Base-by-base conservation (phyloP, 2,888 invertebrate genomes). In the Lasiommata megera region DNA sequence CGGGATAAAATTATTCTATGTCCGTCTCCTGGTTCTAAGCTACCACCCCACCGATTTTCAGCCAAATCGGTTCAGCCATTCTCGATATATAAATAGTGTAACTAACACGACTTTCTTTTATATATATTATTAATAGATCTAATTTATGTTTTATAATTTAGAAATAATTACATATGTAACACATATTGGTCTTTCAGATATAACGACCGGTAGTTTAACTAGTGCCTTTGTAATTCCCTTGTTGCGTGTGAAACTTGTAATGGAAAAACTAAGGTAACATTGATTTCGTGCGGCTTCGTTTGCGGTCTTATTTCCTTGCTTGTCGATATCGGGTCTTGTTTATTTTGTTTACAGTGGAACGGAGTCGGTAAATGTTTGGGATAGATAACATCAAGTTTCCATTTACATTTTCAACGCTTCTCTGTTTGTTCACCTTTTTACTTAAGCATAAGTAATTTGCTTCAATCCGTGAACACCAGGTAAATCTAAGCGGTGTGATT, bases 231-330 rank as follows among this genome's bases (percentile, higher is more conserved):
- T 62, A 66, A 66, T 59, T 57, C 60, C 66, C 63, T 64, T 69
- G 71, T 77, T 66, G 77, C 77, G 78, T 77, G 77, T 61, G 68
- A 63, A 72, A 74, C 67, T 75, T 73, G 66, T 79, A 78, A 80
- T 81, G 76, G 76, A 72, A 76, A 76, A 78, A 77, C 73, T 74
- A 75, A 66, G 65, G 65, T 63, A 67, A 68, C 60, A 67, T 34
- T 55, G 60, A 60, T 57, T 60, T 52, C 23, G 46, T 54, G 46
- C 14, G 12, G 50, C 51, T 54, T 28, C 28, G 38, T 54, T 46
- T 38, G 53, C 23, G 53, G 56, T 17, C 29, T 60, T 47, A 37
- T 60, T 52, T 41, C 36, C 41, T 60, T 47, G 23, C 43, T 52
- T 53, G 56, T 48, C 53, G 41, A 56, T 60, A 38, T 38, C 11